Conservation (phyloP, 2,113 vertebrate genomes). For the Thalassarche chlororhynchos region DNA sequence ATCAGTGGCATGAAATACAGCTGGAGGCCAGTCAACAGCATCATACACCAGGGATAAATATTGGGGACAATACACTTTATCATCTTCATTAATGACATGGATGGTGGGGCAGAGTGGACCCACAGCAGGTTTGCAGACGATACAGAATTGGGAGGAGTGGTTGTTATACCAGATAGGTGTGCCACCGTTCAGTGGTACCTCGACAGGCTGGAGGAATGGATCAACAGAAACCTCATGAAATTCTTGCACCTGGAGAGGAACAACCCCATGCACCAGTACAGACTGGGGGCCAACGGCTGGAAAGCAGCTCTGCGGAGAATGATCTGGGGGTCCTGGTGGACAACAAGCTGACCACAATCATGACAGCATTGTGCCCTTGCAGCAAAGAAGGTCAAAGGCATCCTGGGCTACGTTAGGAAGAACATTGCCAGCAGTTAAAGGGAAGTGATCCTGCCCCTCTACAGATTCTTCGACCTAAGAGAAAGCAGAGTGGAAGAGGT, state of each 20-base stretch:
- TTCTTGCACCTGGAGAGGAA: not conserved
- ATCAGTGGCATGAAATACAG: not conserved
- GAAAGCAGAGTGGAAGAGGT: not conserved
- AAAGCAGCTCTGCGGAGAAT: not conserved
- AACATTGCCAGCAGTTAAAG: not conserved
- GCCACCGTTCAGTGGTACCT: not conserved
- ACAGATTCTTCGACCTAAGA: not conserved
- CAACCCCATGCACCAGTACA: not conserved
- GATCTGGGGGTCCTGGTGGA: not conserved
- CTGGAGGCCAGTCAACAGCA: not conserved
- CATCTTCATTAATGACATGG: not conserved
- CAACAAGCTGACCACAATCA: not conserved
- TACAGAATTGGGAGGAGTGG: not conserved
- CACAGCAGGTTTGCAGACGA: not conserved
- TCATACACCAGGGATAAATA: not conserved
- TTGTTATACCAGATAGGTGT: not conserved
- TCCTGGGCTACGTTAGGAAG: accelerated
- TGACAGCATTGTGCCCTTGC: not conserved
- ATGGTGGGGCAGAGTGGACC: not conserved
- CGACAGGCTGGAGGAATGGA: not conserved
- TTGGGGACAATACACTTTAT: not conserved
- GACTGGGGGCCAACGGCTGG: not conserved
- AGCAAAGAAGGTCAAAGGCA: not conserved
- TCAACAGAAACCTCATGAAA: not conserved
- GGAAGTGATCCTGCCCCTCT: not conserved